These are phyloP conservation scores for Armadillidium nasatum DNA, from an alignment of 1,140 invertebrate genomes.

Conservation along the genomic window DNA sequence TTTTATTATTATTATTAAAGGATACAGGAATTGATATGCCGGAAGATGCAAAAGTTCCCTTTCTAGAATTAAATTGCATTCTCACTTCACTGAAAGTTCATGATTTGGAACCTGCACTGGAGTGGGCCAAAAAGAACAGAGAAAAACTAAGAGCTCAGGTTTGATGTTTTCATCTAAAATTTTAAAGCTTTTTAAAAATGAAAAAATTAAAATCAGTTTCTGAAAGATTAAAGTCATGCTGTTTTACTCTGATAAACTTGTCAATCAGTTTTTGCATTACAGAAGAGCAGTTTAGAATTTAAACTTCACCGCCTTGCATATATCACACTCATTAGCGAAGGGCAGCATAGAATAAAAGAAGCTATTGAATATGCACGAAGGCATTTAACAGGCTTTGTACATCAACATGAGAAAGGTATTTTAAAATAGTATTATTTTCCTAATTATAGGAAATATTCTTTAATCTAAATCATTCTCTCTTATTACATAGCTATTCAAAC, in stretches of 20 bases:
- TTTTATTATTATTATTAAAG: conserved; percentile 16
- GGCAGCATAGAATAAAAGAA: conserved; percentile 61
- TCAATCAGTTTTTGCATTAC: conserved; percentile 38
- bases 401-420: conserved; percentile 64
- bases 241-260: too few relatives aligned
- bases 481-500: conserved; percentile 60
- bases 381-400: conserved; percentile 77
- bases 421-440: not conserved
- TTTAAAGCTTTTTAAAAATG: not conserved
- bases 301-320: conserved; percentile 74
- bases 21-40: conserved; percentile 37
- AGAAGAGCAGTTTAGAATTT: conserved; percentile 72
- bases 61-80: conserved; percentile 78
- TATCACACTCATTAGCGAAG: conserved; percentile 65
- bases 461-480: not conserved
- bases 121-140: conserved; percentile 65
- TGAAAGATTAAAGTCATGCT: not conserved
- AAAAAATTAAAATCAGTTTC: not conserved
- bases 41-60: conserved; percentile 54
- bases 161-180: not conserved
- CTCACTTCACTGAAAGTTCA: conserved; percentile 70
- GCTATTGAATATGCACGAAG: conserved; percentile 82
- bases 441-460: too few relatives aligned
- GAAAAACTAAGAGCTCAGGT: conserved; percentile 52
- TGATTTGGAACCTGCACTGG: conserved; percentile 73